These are phyloP conservation scores for Drosophila yakuba DNA, from an alignment of 1,140 invertebrate genomes.

Conservation along the genomic window DNA sequence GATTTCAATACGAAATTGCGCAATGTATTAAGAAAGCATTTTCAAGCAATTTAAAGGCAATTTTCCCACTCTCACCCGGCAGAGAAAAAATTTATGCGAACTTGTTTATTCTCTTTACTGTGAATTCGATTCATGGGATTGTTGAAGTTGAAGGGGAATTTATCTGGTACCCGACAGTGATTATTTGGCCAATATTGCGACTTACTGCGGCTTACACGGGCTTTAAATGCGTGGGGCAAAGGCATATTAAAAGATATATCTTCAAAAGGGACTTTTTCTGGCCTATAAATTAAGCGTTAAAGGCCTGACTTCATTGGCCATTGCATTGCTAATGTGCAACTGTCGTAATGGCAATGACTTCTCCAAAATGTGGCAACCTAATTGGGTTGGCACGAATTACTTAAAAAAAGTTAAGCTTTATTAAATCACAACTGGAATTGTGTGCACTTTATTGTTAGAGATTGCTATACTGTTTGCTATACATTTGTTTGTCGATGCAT, in stretches of 20 bases:
- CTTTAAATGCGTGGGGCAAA: slow-evolving; percentile 25
- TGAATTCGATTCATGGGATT: slow-evolving; percentile 1
- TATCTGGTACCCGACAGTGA: slow-evolving; percentile 28
- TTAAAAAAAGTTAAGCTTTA: slow-evolving; percentile 15
- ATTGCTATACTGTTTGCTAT: slow-evolving; percentile 39
- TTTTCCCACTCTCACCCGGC: slow-evolving; percentile 14
- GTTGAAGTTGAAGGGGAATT: slow-evolving; percentile 22
- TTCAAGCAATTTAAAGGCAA: slow-evolving; percentile 63
- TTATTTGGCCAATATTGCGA: slow-evolving; percentile 53
- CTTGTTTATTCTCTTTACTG: slow-evolving; percentile 36
- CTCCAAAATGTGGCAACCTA: slow-evolving; percentile 30
- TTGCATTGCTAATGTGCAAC: slow-evolving; percentile 46
- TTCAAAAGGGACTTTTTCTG: slow-evolving; percentile 1
- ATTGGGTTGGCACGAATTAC: slow-evolving; percentile 11
- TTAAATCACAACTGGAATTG: slow-evolving; percentile 43
- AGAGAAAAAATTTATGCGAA: slow-evolving; percentile 35
- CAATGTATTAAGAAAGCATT: slow-evolving; percentile 66
- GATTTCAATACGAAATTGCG: slow-evolving; percentile 57
- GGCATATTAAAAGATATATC: slow-evolving; percentile 29
- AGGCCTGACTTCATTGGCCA: slow-evolving; percentile 46
- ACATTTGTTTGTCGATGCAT: slow-evolving; percentile 47
- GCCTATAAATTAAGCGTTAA: slow-evolving; percentile 71
- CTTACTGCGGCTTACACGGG: slow-evolving; percentile 44
- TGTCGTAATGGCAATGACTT: slow-evolving; percentile 27
- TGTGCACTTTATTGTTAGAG: slow-evolving; percentile 33